Base-by-base conservation (phyloP, 2,888 invertebrate species). In the Xestoiulus laeticollis region DNA sequence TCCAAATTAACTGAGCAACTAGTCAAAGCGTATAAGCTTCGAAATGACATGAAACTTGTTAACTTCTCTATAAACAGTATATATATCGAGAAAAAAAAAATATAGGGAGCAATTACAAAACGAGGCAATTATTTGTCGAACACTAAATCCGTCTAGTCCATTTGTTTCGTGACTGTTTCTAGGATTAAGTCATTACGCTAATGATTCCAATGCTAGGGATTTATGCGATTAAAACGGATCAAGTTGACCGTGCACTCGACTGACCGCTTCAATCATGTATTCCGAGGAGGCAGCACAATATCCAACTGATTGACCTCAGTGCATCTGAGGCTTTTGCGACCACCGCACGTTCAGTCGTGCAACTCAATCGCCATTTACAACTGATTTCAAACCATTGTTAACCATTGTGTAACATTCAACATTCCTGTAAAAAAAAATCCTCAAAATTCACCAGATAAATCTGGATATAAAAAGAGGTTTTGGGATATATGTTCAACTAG, bases 201-300 rank as follows among this genome's bases (percentile, higher is more conserved):
- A 78, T 78, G 78, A 78, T 78, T 78, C 16, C 78, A 78, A 78
- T 78, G 78, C 78, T 12, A 78, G 78, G 78, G 78, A 78, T 78
- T 78, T 78, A 78, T 30, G 78, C 30, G 30, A 78, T 78, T 78
- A 78, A 78, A 78, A 78, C 1, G 78, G 30, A 30, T 78, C 78
- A 78, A 26, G 30, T 78, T 78, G 78, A 78, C 78, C 78, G 16
- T 16, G 30, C 30, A 78, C 30, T 78, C 30, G 78, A 78, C 30
- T 78, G 78, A 78, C 78, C 78, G 78, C 30, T 78, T 26, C 78
- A 30, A 78, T 78, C 78, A 78, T 4, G 78, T 16, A 26, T 78
- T 30, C 30, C 5, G 78, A 78, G 26, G 78, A 14, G 78, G 1
- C 78, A 78, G 26, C 78, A 30, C 30, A 78, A 78, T 10, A 78